Evolutionary conservation across 53 echinoderm and acorn worm species (phyloP).

Genomic region (Mesocentrotus franciscanus): DNA sequence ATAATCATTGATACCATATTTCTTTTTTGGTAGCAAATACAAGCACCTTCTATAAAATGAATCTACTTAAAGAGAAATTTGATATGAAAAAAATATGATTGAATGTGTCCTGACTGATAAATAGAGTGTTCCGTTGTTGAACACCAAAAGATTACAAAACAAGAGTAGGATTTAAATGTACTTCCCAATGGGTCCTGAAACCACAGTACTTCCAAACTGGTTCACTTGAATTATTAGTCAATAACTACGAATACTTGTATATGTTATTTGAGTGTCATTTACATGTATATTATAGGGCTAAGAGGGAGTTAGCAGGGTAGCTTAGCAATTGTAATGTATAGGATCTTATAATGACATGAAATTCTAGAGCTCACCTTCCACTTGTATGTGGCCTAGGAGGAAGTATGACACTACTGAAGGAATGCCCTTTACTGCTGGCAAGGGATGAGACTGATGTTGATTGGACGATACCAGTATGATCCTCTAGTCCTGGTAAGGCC

Average conservation of each 20-base stretch:
- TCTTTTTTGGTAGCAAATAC: background rate
- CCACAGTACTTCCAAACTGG: background rate
- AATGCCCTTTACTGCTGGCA: slow-evolving; percentile 65
- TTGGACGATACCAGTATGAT: slow-evolving; percentile 57
- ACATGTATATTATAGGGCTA: too few relatives aligned
- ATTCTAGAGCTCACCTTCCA: slow-evolving; percentile 25
- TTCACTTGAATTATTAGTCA: background rate
- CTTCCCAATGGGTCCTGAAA: background rate
- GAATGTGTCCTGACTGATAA: background rate
- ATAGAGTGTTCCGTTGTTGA: background rate
- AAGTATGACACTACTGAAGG: slow-evolving; percentile 57
- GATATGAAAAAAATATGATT: background rate
- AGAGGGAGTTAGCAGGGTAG: too few relatives aligned
- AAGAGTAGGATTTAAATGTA: background rate
- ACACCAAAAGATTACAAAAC: background rate
- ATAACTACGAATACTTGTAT: background rate
- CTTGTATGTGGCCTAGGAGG: slow-evolving; percentile 74
- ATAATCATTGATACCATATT: background rate
- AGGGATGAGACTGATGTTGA: slow-evolving; percentile 70
- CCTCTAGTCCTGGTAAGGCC: slow-evolving; percentile 65
- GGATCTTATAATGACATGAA: background rate
- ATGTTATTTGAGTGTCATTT: too few relatives aligned
- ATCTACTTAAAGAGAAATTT: background rate
- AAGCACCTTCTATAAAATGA: background rate
- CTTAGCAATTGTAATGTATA: too few relatives aligned